A percentile compares a stretch with the other conserved stretches of the same genome.
Evolutionary conservation across 2,797 vertebrate genomes (phyloP).

Genomic region (Cyclopterus lumpus): DNA sequence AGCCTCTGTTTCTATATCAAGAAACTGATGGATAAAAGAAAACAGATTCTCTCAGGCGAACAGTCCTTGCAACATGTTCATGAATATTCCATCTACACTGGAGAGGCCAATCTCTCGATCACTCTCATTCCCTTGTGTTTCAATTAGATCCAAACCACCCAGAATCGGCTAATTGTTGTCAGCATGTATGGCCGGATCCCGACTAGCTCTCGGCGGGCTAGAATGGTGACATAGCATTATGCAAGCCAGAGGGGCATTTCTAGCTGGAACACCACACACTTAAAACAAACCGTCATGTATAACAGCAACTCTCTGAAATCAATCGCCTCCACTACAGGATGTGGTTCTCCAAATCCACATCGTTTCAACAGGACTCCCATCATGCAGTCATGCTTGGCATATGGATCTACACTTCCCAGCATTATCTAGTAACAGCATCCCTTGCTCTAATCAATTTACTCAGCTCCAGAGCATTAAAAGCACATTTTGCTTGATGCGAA

Average conservation of each 20-base stretch:
- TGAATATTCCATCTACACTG: constrained; percentile 64
- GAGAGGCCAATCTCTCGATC: constrained; percentile 60
- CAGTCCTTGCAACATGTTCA: constrained; percentile 59
- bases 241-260: constrained; percentile 64
- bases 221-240: constrained; percentile 56
- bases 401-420: constrained; percentile 41
- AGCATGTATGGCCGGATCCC: constrained; percentile 61
- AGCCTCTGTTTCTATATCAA: constrained; percentile 13
- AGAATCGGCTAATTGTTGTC: constrained; percentile 68
- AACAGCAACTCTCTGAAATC: constrained; percentile 32
- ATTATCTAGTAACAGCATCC: constrained; percentile 33
- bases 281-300: constrained; percentile 48
- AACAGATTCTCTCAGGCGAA: constrained; percentile 46
- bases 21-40: constrained; percentile 31
- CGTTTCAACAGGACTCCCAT: constrained; percentile 41
- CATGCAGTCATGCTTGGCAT: constrained; percentile 19
- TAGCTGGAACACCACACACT: constrained; percentile 40
- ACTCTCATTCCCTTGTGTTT: constrained; percentile 66
- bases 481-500: constrained; percentile 40
- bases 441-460: constrained; percentile 35
- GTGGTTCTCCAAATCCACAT: constrained; percentile 30
- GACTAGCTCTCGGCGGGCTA: constrained; percentile 41
- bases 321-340: constrained; percentile 29
- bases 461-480: constrained; percentile 5
- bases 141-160: constrained; percentile 72